These are phyloP conservation scores for Clarias platycephalus DNA, from an alignment of 2,797 vertebrate genomes.

Conservation along the genomic window DNA sequence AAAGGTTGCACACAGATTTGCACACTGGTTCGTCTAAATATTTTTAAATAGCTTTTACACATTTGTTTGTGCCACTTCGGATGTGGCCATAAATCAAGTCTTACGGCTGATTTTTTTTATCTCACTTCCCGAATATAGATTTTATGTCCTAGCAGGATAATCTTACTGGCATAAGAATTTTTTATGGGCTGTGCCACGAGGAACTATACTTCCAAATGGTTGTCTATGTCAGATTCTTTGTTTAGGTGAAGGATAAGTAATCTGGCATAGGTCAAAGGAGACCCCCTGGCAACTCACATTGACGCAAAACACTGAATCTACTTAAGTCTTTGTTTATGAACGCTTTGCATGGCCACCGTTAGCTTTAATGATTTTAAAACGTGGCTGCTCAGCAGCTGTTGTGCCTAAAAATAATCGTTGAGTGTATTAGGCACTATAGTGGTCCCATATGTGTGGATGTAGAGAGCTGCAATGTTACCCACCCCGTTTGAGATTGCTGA, in stretches of 20 bases:
- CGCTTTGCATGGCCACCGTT: neutral
- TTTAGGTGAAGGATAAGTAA: neutral
- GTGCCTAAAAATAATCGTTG: slow-evolving; percentile 36
- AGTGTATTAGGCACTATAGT: neutral
- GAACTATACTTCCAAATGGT: neutral
- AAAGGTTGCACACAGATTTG: neutral
- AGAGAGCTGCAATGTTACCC: slow-evolving; percentile 7
- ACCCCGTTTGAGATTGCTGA: slow-evolving; percentile 27
- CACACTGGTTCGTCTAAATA: neutral
- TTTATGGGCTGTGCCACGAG: neutral
- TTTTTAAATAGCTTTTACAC: neutral
- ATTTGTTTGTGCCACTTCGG: neutral
- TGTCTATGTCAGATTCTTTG: neutral
- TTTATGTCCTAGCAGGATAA: neutral
- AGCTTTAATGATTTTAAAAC: slow-evolving; percentile 19
- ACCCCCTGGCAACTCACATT: neutral
- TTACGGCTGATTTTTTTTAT: neutral
- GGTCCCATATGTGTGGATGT: neutral
- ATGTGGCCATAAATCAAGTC: neutral
- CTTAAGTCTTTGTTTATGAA: neutral
- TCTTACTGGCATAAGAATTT: slow-evolving; percentile 9
- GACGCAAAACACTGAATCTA: neutral
- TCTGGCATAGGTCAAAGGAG: neutral
- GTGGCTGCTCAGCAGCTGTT: slow-evolving; percentile 28
- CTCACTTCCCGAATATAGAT: neutral